Base-by-base conservation (phyloP, 2,113 vertebrate species). In the Chaetops frenatus region DNA sequence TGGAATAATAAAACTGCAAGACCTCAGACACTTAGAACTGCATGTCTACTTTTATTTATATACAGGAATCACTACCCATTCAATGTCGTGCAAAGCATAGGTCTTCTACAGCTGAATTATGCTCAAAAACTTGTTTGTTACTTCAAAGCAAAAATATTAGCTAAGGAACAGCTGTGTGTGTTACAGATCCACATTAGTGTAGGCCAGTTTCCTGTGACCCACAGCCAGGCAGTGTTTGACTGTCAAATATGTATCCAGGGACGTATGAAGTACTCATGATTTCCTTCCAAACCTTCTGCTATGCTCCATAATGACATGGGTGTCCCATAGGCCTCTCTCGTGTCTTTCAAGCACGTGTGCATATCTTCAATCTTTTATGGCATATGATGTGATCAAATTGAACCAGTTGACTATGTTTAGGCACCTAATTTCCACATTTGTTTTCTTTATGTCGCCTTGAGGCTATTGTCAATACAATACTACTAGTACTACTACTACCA, bases 51-150 rank as follows among this genome's bases (percentile, higher is more conserved):
- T 81, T 62, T 62, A 50, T 66, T 42, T 78, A 5, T 21, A 13
- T 25, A 4, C 11, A 33, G 19, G 8, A 42, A 62, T 38, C 6
- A 25, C 15, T 44, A 47, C 21, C 11, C 7, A 31, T 74, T 64
- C 0, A 0, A 6, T 10, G 5, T 22, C 5, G 7, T 40, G 9
- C 7, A 40, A 33, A 27, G 2, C 4, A 10, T 22, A 48, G 21
- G 18, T 20, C 47, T 69, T 83, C 47, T 50, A 25, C 23, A 44
- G 27, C 10, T 80, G 23, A 82, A 47, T 69, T 76, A 60, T 35
- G 19, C 3, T 24, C 1, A 79, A 60, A 67, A 66, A 7, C 2
- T 17, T 53, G 5, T 7, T 45, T 58, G 11, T 31, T 57, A 10
- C 12, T 62, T 81, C 29, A 81, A 69, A 67, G n/a, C 0, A 70